Conservation (phyloP, 2,888 invertebrate species). For the Auanema sp. region DNA sequence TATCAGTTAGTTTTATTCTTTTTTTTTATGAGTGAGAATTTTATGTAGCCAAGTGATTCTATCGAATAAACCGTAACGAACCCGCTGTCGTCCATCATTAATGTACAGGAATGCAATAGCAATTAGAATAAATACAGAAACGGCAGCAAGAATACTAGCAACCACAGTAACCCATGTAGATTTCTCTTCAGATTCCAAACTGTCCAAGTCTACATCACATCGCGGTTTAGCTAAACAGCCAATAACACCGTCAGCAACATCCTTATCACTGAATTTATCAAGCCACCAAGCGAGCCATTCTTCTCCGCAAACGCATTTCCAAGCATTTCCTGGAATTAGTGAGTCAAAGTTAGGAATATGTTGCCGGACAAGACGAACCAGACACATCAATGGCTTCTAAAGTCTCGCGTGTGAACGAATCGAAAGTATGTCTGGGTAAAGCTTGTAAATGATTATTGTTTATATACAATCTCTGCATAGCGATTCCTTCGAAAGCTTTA, state of each 20-base stretch:
- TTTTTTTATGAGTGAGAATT: too few species aligned
- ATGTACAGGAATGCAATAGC: slow-evolving; percentile 56
- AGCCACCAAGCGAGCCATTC: slow-evolving; percentile 62
- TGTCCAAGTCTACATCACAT: slow-evolving; percentile 20
- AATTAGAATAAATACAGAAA: slow-evolving; percentile 51
- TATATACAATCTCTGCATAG: slow-evolving; percentile 48
- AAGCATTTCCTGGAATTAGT: slow-evolving; percentile 50
- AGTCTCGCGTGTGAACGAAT: slow-evolving; percentile 38
- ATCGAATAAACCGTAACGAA: neutral
- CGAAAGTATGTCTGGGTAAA: slow-evolving; percentile 53
- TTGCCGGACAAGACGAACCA: slow-evolving; percentile 28
- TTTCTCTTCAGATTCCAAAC: slow-evolving; percentile 7
- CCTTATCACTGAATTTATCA: slow-evolving; percentile 40
- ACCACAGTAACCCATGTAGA: slow-evolving; percentile 57
- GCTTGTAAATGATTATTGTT: slow-evolving; percentile 57
- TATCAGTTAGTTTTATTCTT: too few species aligned
- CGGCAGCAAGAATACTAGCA: slow-evolving; percentile 53
- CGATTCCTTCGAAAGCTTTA: slow-evolving; percentile 46
- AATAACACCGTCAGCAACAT: slow-evolving; percentile 36
- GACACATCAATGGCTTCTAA: slow-evolving; percentile 58
- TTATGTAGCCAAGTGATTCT: too few species aligned
- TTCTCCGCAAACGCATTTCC: slow-evolving; percentile 57
- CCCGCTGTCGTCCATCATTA: slow-evolving; percentile 43
- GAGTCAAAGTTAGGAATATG: slow-evolving; percentile 7
- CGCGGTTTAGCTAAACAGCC: slow-evolving; percentile 36